Evolutionary conservation across 2,888 invertebrate genomes (phyloP).

Genomic region (Copidosoma aretas): DNA sequence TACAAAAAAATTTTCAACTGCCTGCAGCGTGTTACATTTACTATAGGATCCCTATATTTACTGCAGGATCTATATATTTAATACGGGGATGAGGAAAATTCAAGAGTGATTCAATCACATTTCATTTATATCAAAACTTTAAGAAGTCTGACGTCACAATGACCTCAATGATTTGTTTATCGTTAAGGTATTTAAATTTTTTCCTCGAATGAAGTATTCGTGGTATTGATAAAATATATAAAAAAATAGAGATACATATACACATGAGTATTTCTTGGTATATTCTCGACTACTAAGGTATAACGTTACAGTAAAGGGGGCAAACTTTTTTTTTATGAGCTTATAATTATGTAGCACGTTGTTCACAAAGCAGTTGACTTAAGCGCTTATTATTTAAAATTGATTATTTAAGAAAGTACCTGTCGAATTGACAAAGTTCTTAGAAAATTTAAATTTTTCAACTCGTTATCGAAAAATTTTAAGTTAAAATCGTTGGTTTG

Average conservation of each 20-base stretch:
- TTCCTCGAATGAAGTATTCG: background rate
- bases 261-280: background rate
- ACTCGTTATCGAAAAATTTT: slow-evolving; percentile 31
- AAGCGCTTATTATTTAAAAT: slow-evolving; percentile 18
- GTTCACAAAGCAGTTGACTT: slow-evolving; percentile 14
- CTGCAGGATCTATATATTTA: slow-evolving; percentile 7
- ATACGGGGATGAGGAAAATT: slow-evolving; percentile 8
- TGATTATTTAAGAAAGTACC: slow-evolving; percentile 33
- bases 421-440: slow-evolving; percentile 30
- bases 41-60: slow-evolving; percentile 2
- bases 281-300: background rate
- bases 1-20: slow-evolving; percentile 29
- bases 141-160: slow-evolving; percentile 7
- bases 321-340: slow-evolving; percentile 7
- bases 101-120: slow-evolving; percentile 2
- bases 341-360: slow-evolving; percentile 18
- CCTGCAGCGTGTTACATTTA: slow-evolving; percentile 27
- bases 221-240: background rate
- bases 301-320: too few relatives aligned
- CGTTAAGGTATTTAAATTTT: background rate
- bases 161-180: background rate
- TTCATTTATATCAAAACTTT: slow-evolving; percentile 9
- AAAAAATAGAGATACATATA: background rate
- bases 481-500: slow-evolving; percentile 36
- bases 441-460: slow-evolving; percentile 17